Evolutionary conservation across 2,888 invertebrate species (phyloP).

Genomic region (Tanypteryx hageni): DNA sequence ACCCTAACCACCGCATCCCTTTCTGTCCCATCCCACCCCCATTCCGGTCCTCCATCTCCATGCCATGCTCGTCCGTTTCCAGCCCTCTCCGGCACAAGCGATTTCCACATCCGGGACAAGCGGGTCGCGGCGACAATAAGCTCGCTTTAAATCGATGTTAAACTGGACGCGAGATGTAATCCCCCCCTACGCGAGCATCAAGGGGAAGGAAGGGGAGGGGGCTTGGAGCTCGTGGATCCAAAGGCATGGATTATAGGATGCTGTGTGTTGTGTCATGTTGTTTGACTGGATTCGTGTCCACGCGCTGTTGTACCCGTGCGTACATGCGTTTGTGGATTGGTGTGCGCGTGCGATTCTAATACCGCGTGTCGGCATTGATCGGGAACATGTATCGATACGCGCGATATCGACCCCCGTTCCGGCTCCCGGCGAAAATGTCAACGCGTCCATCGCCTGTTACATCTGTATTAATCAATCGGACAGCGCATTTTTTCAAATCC

Average conservation of each 20-base stretch:
- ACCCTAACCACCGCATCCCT: neutral
- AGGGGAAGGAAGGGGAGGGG: neutral
- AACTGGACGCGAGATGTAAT: slow-evolving; percentile 36
- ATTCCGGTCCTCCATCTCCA: neutral
- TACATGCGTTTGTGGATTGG: neutral
- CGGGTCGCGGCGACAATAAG: slow-evolving; percentile 36
- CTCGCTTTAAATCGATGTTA: slow-evolving; percentile 36
- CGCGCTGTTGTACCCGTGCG: neutral
- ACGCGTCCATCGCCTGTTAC: too few relatives aligned
- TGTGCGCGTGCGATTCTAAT: neutral
- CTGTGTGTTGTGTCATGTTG: neutral
- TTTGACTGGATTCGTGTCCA: neutral
- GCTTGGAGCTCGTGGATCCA: neutral
- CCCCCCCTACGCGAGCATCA: neutral
- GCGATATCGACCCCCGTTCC: too few relatives aligned
- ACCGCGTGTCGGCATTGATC: neutral
- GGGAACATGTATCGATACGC: too few relatives aligned
- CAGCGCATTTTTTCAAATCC: too few relatives aligned
- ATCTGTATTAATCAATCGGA: too few relatives aligned
- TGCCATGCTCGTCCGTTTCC: neutral
- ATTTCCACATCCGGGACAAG: slow-evolving; percentile 46
- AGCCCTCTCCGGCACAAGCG: neutral
- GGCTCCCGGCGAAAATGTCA: too few relatives aligned
- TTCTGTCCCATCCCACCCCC: neutral
- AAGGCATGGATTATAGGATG: slow-evolving; percentile 6